These are phyloP conservation scores for Pteronura brasiliensis DNA, from an alignment of 2,113 vertebrate genomes.

Conservation along the genomic window DNA sequence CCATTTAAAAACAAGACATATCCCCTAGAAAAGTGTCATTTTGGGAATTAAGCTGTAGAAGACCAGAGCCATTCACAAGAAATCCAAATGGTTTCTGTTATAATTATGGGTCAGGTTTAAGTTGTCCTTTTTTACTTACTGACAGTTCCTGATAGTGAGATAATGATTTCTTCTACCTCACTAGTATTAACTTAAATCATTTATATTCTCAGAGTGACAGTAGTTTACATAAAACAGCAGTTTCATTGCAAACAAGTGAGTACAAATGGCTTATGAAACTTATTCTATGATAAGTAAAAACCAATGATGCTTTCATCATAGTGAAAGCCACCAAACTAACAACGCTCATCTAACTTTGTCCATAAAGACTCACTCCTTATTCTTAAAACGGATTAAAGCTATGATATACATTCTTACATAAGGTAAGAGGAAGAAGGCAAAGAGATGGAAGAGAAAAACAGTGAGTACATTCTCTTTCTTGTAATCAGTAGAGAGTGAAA, in stretches of 20 bases:
- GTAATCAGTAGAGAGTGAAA: conserved; percentile 15
- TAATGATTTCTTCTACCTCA: conserved; percentile 61
- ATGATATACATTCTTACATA: neutral
- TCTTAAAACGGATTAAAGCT: neutral
- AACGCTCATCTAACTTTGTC: neutral
- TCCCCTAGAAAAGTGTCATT: neutral
- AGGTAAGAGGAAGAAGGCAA: conserved; percentile 28
- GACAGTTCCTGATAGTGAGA: conserved; percentile 58
- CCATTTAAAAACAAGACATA: neutral
- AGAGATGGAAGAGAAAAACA: conserved; percentile 28
- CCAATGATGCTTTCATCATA: neutral
- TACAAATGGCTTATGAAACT: conserved; percentile 51
- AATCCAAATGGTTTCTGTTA: conserved; percentile 42
- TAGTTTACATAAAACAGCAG: conserved; percentile 56
- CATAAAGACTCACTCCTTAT: neutral
- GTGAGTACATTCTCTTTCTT: neutral
- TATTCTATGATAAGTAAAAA: conserved; percentile 58
- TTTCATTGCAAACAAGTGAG: conserved; percentile 45
- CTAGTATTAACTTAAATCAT: conserved; percentile 60
- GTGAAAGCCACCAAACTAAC: neutral
- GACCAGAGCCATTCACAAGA: neutral
- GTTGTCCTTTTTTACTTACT: neutral
- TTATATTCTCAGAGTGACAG: conserved; percentile 58
- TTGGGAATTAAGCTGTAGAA: neutral
- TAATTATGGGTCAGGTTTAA: conserved; percentile 45